A percentile compares a stretch with the other conserved stretches of the same genome.
These are phyloP conservation scores for Octomys mimax DNA, from an alignment of 2,797 vertebrate genomes.

Conservation along the genomic window DNA sequence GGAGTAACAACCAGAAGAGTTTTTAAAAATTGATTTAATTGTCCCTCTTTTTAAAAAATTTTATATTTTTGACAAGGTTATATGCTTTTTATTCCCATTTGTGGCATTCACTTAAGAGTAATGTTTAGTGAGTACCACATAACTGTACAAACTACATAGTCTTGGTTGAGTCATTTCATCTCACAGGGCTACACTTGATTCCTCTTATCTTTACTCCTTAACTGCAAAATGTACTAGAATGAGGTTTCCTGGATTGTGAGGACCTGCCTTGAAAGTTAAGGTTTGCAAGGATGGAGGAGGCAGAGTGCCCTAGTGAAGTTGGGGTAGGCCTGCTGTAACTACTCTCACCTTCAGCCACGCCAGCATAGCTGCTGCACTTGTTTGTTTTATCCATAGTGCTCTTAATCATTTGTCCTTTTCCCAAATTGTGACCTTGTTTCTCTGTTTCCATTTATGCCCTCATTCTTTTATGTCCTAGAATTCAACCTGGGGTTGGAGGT, in stretches of 20 bases:
- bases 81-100: slow-evolving; percentile 67
- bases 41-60: slow-evolving; percentile 49
- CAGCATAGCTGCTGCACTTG: slow-evolving; percentile 25
- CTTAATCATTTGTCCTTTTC: slow-evolving; percentile 53
- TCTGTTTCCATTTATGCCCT: slow-evolving; percentile 34
- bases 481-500: slow-evolving; percentile 9
- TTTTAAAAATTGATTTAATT: no score
- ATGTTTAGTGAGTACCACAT: slow-evolving; percentile 65
- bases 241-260: slow-evolving; percentile 64
- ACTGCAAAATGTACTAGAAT: slow-evolving; percentile 42
- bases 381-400: slow-evolving; percentile 3
- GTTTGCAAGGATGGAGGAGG: background rate
- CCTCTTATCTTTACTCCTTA: slow-evolving; percentile 65
- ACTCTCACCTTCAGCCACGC: background rate
- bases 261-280: slow-evolving; percentile 19
- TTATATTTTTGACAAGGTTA: slow-evolving; percentile 69
- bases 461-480: slow-evolving; percentile 39
- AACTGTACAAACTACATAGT: slow-evolving; percentile 68
- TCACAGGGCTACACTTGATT: slow-evolving; percentile 68
- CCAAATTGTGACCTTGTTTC: slow-evolving; percentile 37
- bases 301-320: slow-evolving; percentile 42
- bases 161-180: slow-evolving; percentile 78
- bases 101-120: slow-evolving; percentile 66
- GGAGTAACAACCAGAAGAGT: slow-evolving; percentile 50
- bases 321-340: background rate